phyloP scores from a whole-genome alignment of 2,797 vertebrate species.

The Syncerus caffer region DNA sequence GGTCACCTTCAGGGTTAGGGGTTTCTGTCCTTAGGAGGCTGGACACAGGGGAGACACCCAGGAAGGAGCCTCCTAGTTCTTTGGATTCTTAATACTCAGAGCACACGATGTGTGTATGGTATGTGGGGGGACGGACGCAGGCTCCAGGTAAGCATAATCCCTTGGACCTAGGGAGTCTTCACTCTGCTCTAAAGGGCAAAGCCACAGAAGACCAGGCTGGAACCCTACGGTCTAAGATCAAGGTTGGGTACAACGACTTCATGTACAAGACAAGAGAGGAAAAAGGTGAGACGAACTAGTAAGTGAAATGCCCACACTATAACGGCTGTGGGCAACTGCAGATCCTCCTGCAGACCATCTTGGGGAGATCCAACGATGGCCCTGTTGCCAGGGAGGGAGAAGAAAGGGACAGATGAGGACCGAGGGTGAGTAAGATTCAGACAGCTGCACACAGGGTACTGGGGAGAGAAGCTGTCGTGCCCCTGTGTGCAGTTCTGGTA shows the following conservation, averaged over 20 bases:
- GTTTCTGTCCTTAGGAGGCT: neutral
- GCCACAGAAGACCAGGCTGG: neutral
- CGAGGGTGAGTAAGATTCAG: too few species aligned
- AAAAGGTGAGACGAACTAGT: neutral
- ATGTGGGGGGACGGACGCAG: too few species aligned
- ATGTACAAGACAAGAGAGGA: neutral
- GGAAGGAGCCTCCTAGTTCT: neutral
- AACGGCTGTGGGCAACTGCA: neutral
- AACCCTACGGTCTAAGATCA: neutral
- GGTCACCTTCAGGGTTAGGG: neutral
- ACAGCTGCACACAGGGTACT: rapidly evolving
- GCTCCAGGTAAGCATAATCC: neutral
- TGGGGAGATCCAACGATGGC: rapidly evolving
- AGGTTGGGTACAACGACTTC: neutral
- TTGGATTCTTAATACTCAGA: neutral
- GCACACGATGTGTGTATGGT: neutral
- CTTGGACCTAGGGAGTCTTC: neutral
- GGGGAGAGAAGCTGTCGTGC: neutral
- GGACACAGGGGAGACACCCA: neutral
- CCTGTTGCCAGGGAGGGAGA: neutral
- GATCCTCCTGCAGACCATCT: neutral
- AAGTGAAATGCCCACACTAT: neutral
- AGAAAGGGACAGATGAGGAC: rapidly evolving
- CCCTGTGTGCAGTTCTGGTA: rapidly evolving
- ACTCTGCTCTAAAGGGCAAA: neutral